Evolutionary conservation across 2,797 vertebrate species (phyloP), one percentile per base, ranked within the genome.

Genomic region (Lepus townsendii): DNA sequence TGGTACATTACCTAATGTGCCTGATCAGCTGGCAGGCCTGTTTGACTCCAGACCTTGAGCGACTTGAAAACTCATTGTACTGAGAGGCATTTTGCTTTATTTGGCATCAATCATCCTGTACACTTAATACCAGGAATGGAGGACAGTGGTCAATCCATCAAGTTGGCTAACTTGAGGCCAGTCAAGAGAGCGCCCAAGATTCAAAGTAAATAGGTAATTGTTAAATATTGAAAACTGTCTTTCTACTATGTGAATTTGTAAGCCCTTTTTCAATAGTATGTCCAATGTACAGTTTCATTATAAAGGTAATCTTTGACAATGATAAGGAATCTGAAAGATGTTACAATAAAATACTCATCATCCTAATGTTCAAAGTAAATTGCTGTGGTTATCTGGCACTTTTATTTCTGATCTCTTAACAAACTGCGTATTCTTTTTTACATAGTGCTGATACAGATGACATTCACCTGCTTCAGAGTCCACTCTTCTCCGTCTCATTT

Each of bases 331-430:
- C 17, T 32, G 12, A 42, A 79, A 83, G 62, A 35, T 22, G 60
- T 54, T 78, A 79, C 14, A 50, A 5, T 88, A 35, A 5, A 73
- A 90, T 92, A 82, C 69, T 52, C 14, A 19, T 60, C 27, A 71
- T 54, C 77, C 38, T 92, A 82, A 69, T 78, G 87, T 26, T 80
- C 27, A 82, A 50, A 75, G 26, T 83, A 62, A 73, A 47, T 75
- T 83, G 66, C 71, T 89, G 30, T 47, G 20, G 69, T 90, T 72
- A 80, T 60, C 77, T 75, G 22, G 17, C 57, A 9, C 42, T 8
- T 84, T 87, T 72, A 60, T 71, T 54, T 86, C 65, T 91, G 24
- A 42, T 69, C 5, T 72, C 11, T 76, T 86, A 62, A 50, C 16
- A 80, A 1, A 27, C 7, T 71, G 14, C 22, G 24, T 85, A 30